Evolutionary conservation across 64 coral and sea anemone species (phyloP).

Genomic region (Cladopsammia gracilis): DNA sequence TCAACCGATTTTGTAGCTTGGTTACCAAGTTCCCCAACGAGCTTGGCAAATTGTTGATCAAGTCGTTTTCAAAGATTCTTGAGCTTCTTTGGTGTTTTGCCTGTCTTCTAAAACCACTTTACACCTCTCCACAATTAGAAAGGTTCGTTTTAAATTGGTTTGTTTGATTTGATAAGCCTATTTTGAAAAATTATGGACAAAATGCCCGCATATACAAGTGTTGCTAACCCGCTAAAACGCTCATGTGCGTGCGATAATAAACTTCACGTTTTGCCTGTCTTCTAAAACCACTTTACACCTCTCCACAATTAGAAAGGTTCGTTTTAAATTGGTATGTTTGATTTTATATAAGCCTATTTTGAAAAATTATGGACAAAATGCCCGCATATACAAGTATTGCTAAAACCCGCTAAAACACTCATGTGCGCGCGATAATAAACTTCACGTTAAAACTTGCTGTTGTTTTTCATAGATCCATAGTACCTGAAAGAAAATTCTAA

Average conservation of each 20-base stretch:
- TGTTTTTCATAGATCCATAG: no score
- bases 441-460: background rate
- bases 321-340: background rate
- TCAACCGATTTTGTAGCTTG: background rate
- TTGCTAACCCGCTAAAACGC: background rate
- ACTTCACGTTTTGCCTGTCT: background rate
- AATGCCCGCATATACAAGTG: background rate
- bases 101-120: background rate
- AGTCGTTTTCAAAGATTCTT: background rate
- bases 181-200: background rate
- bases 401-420: background rate
- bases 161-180: background rate
- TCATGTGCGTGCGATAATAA: background rate
- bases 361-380: background rate
- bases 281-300: background rate
- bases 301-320: background rate
- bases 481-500: no score
- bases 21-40: background rate
- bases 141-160: background rate
- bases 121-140: background rate
- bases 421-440: background rate
- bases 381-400: background rate
- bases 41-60: background rate
- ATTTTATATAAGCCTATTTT: background rate
- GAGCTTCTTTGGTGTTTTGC: background rate